Base-by-base conservation (phyloP, 2,888 invertebrate genomes). In the Cryptocephalus primarius region DNA sequence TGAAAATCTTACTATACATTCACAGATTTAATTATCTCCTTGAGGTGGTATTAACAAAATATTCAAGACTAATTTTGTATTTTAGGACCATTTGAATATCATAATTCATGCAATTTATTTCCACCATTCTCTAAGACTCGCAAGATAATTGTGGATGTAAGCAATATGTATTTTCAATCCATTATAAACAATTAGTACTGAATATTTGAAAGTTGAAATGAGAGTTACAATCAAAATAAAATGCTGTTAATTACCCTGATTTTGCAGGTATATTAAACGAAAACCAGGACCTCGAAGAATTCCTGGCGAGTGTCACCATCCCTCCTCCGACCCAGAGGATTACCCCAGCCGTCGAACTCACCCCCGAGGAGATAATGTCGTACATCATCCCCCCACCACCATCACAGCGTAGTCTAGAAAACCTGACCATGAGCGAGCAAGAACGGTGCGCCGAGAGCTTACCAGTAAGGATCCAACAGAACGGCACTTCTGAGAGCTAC, bases 341-440 rank as follows among this genome's bases (percentile, higher is more conserved):
- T 2, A 84, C 83, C 2, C 84, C 85, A 8, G 83, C 85, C 9
- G 80, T 85, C 58, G 86, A 85, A 65, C 70, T 87, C 41, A 87
- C 86, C 1, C 84, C 85, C 1, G 88, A 88, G 68, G 86, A 88
- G 71, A 85, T 89, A 41, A 82, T 86, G 74, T 85, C 88, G 0
- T 88, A 82, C 58, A 89, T 88, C 51, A 88, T 89, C 63, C 88
- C 88, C 14, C 85, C 84, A 4, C 87, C 87, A 0, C 85, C 85
- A 43, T 58, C 59, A 44, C 64, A 62, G 34, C 34, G 42, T 9
- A 57, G 49, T 42, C 45, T 51, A 13, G 54, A 55, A 32, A 54
- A 54, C 33, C 44, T 54, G 40, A 48, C 44, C 14, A 48, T 41
- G 38, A 47, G 43, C n/a, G 52, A 50, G 33, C 44, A 45, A 9